Base-by-base conservation (phyloP, 2,797 vertebrate genomes). In the Hypotaenidia philippensis region DNA sequence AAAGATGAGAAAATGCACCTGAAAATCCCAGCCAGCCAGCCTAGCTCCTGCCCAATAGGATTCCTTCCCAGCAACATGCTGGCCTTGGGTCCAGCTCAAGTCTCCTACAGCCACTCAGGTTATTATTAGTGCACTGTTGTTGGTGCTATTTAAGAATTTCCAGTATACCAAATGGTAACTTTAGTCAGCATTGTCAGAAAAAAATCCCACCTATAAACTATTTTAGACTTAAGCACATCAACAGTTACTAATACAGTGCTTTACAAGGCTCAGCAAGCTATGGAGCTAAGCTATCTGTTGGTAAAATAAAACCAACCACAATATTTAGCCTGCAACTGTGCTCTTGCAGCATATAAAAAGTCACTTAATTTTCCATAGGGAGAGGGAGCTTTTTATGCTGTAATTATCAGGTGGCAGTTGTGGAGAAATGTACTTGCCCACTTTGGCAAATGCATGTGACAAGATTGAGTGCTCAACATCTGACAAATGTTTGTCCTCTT, bases 281-380 rank as follows among this genome's bases (percentile, higher is more conserved):
- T 95, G 92, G 94, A 94, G 87, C 55, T 93, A 89, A 96, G 70
- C 87, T 87, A n/a, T 50, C 89, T 89, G 83, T 18, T 72, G 83
- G 87, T 96, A 91, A 97, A 97, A 95, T 94, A 96, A 95, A 95
- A 84, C 85, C 81, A 66, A 36, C 26, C 82, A 81, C 75, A 78
- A 77, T 66, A 94, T 89, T 96, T 87, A 94, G 86, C 69, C 44
- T 60, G 59, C 65, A 82, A 94, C 82, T 91, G 38, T 60, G 81
- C 4, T 0, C 55, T 70, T 84, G 7, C 29, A 66, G 77, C 40
- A 3, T 25, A 59, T 64, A 65, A 87, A 92, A 85, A 61, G 47
- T 44, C 41, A 26, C 29, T 91, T 17, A 9, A 72, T 86, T 91
- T 97, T 95, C 96, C 93, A 89, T 9, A 41, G 72, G 89, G 69